Evolutionary conservation across 2,113 vertebrate species (phyloP), one percentile per base, ranked within the genome.

Genomic region (Bufo gargarizans): DNA sequence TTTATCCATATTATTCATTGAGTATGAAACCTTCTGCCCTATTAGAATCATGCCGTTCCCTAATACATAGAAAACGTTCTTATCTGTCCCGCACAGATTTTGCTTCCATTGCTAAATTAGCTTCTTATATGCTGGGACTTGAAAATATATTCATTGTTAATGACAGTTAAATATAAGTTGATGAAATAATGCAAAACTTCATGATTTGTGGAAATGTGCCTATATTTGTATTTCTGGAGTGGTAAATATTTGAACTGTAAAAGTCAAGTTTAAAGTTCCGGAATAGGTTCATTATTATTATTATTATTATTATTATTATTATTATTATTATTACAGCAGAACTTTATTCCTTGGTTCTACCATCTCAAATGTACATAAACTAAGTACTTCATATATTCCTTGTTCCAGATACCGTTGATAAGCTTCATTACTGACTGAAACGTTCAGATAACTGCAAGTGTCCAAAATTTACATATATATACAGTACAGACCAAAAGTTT

Each of bases 91-190:
- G 11, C 47, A 50, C 81, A 83, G 81, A 83, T 69, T 67, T 67
- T 49, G 19, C 58, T 82, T 47, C 80, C 45, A 47, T 82, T 45
- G 4, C n/a, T 22, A 67, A 83, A 81, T 81, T 81, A 81, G 78
- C 55, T 2, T 20, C 61, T 69, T n/a, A 67, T 50, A 83, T 67
- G 17, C 61, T 16, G 81, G 61, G 20, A 83, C 2, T 45, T 12
- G 19, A 47, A 83, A 69, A 67, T 83, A 82, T 10, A 65, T 47
- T 45, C 58, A 81, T 81, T 81, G 17, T 82, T 63, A 63, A 82
- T 81, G 17, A 59, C 58, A 19, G 43, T 61, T 65, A 50, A 67
- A 47, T 67, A 67, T 4, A 17, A 63, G 3, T 20, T 61, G 22
- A 47, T n/a, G 17, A 50, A 67, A 53, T 67, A 81, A 79, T 19